These are phyloP conservation scores for Sparus aurata DNA, from an alignment of 2,797 vertebrate species.

Conservation along the genomic window DNA sequence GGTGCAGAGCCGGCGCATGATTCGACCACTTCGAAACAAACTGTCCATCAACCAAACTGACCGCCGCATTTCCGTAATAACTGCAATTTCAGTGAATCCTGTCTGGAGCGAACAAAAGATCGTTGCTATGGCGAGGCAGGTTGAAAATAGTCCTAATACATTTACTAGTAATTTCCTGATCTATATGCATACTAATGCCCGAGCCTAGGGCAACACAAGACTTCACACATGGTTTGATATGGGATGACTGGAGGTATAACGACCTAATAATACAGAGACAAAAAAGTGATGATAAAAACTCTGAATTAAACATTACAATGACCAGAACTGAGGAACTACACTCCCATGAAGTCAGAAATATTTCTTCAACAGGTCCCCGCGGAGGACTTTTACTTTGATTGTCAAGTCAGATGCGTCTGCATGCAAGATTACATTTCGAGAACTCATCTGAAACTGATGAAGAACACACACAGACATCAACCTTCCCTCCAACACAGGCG, in stretches of 20 bases:
- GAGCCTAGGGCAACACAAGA: background rate
- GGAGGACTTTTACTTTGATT: conserved; percentile 20
- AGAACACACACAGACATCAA: conserved; percentile 44
- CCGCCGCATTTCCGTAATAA: conserved; percentile 47
- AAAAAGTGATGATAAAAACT: background rate
- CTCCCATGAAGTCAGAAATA: conserved; percentile 19
- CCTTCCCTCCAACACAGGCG: background rate
- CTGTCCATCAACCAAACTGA: conserved; percentile 50
- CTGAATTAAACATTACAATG: conserved; percentile 8
- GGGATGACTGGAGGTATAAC: background rate
- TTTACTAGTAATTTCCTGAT: conserved; percentile 39
- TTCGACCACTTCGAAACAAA: conserved; percentile 49
- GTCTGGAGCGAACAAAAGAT: conserved; percentile 26
- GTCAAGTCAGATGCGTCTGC: conserved; percentile 40
- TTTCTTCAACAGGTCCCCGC: conserved; percentile 16
- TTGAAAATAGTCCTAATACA: conserved; percentile 28
- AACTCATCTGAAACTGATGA: conserved; percentile 48
- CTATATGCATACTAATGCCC: conserved; percentile 30
- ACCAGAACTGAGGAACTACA: background rate
- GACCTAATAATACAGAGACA: background rate
- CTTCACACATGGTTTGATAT: conserved; percentile 1
- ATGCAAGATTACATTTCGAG: conserved; percentile 40
- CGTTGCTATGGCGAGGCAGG: conserved; percentile 14
- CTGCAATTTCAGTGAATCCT: conserved; percentile 46
- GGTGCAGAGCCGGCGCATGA: conserved; percentile 16